These are phyloP conservation scores for Anoura caudifer DNA, from an alignment of 2,113 vertebrate genomes.

Conservation along the genomic window DNA sequence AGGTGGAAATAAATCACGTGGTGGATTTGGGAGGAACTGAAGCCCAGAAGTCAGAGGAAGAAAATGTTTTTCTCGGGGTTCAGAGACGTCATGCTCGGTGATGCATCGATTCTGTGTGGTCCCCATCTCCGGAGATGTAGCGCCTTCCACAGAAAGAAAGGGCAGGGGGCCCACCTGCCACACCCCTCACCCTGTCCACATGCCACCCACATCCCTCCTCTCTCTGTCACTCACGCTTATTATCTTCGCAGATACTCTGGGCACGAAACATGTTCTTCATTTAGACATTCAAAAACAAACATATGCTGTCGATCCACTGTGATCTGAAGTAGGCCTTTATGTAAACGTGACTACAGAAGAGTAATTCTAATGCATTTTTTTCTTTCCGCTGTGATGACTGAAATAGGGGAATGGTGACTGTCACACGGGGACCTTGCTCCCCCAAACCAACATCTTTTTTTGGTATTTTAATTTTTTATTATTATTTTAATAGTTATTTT, in stretches of 20 bases:
- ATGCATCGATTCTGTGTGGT: neutral
- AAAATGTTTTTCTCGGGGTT: neutral
- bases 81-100: neutral
- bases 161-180: neutral
- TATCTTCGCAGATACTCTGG: neutral
- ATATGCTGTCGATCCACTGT: accelerated
- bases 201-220: accelerated
- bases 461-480: too few relatives aligned
- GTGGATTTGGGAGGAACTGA: neutral
- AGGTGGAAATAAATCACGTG: neutral
- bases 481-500: too few relatives aligned
- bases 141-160: neutral
- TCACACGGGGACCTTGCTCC: accelerated
- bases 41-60: neutral
- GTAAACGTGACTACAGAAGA: neutral
- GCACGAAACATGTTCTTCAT: neutral
- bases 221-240: neutral
- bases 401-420: neutral
- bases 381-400: neutral
- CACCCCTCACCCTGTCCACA: accelerated
- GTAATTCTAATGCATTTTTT: neutral
- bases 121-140: neutral
- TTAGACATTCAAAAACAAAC: neutral
- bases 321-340: neutral
- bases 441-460: too few relatives aligned